Conservation (phyloP, 2,888 invertebrate genomes). For the Kuschelorhynchus macadamiae region DNA sequence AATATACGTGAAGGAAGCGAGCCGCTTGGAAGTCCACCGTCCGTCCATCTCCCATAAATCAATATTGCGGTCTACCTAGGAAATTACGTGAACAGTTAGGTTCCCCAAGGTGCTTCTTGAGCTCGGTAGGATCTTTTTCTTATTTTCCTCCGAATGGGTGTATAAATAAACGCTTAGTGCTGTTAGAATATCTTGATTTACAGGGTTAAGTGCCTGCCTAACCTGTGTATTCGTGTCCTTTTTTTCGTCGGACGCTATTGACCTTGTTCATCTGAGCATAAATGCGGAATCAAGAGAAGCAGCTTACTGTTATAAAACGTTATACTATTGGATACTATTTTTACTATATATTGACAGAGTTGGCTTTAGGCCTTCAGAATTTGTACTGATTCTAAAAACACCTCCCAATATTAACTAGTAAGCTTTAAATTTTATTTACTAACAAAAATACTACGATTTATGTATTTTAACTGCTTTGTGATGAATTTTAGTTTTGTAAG, state of each 20-base stretch:
- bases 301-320: conserved; percentile 28
- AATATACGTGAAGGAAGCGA: conserved; percentile 26
- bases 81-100: conserved; percentile 49
- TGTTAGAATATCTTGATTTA: conserved; percentile 51
- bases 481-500: too few relatives aligned
- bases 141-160: conserved; percentile 44
- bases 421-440: too few relatives aligned
- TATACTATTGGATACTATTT: neutral
- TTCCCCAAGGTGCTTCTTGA: conserved; percentile 51
- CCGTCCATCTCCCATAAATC: conserved; percentile 48
- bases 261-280: conserved; percentile 47
- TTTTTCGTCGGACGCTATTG: conserved; percentile 34
- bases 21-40: conserved; percentile 37
- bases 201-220: conserved; percentile 49
- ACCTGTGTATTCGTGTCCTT: conserved; percentile 39
- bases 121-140: conserved; percentile 45
- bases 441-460: too few relatives aligned
- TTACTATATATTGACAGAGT: too few relatives aligned
- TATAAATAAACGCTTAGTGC: conserved; percentile 49
- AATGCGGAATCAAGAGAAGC: conserved; percentile 40
- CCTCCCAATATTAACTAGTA: too few relatives aligned
- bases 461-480: too few relatives aligned
- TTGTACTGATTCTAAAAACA: too few relatives aligned
- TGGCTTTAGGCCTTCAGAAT: too few relatives aligned
- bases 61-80: conserved; percentile 45